Evolutionary conservation across 2,113 vertebrate species (phyloP).

Genomic region (Rynchops niger): DNA sequence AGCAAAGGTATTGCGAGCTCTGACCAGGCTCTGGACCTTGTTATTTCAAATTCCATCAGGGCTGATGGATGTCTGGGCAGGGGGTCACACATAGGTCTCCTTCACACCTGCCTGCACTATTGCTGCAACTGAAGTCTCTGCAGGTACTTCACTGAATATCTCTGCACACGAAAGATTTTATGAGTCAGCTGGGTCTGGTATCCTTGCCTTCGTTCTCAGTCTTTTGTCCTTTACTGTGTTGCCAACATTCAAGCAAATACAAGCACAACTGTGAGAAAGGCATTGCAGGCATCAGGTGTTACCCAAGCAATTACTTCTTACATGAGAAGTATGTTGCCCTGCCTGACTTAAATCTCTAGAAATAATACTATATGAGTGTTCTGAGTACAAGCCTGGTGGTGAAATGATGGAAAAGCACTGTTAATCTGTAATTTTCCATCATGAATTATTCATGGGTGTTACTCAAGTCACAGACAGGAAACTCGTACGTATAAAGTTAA

Average conservation of each 20-base stretch:
- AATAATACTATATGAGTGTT: background rate
- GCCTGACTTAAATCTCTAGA: background rate
- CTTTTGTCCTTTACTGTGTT: background rate
- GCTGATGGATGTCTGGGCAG: background rate
- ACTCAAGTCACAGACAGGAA: background rate
- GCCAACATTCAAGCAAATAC: background rate
- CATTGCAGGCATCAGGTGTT: background rate
- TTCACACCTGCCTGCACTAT: background rate
- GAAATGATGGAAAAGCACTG: background rate
- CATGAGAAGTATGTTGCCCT: background rate
- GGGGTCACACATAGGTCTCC: background rate
- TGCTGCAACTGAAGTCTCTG: background rate
- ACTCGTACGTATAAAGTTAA: background rate
- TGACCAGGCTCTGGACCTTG: background rate
- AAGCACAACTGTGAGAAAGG: background rate
- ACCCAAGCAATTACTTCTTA: background rate
- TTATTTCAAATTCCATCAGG: background rate
- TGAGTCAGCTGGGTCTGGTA: background rate
- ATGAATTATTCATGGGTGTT: constrained; percentile 16
- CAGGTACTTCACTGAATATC: background rate
- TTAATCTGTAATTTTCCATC: constrained; percentile 10
- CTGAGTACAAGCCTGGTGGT: background rate
- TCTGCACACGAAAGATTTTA: background rate
- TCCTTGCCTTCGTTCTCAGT: background rate
- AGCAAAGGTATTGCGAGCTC: background rate